Evolutionary conservation across 1,140 invertebrate genomes (phyloP).

Genomic region (Drosophila biarmipes): DNA sequence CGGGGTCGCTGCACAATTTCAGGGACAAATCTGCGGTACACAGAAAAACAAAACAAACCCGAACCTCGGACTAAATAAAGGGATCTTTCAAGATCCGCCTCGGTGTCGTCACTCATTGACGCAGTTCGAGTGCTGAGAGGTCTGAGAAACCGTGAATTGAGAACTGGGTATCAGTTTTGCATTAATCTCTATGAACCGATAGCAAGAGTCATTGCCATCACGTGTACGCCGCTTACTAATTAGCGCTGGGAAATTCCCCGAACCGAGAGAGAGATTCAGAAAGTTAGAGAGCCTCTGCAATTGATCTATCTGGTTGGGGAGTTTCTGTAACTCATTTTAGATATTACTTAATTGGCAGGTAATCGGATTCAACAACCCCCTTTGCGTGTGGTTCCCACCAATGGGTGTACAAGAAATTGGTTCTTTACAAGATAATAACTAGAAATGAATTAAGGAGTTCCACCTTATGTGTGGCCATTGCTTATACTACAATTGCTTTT

Average conservation of each 20-base stretch:
- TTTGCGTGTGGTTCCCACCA: background rate
- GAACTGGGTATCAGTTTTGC: slow-evolving; percentile 21
- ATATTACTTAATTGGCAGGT: slow-evolving; percentile 27
- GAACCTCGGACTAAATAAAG: slow-evolving; percentile 11
- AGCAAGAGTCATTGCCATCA: slow-evolving; percentile 65
- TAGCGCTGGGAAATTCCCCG: slow-evolving; percentile 64
- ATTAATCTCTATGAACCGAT: slow-evolving; percentile 66
- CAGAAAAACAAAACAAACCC: slow-evolving; percentile 20
- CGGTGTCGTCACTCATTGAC: slow-evolving; percentile 12
- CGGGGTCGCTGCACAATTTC: slow-evolving; percentile 76
- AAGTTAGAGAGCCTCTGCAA: background rate
- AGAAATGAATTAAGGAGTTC: background rate
- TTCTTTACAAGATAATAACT: background rate
- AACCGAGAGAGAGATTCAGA: slow-evolving; percentile 9
- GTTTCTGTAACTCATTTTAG: background rate
- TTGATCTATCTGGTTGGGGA: background rate
- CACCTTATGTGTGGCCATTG: background rate
- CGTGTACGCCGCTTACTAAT: slow-evolving; percentile 60
- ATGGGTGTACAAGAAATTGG: background rate
- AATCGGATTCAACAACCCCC: background rate
- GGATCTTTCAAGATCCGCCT: slow-evolving; percentile 24
- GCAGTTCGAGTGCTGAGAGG: background rate
- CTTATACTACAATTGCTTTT: background rate
- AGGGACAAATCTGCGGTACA: slow-evolving; percentile 53
- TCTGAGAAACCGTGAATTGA: slow-evolving; percentile 8